Evolutionary conservation across 2,797 vertebrate genomes (phyloP).

Genomic region (Crax fasciolata): DNA sequence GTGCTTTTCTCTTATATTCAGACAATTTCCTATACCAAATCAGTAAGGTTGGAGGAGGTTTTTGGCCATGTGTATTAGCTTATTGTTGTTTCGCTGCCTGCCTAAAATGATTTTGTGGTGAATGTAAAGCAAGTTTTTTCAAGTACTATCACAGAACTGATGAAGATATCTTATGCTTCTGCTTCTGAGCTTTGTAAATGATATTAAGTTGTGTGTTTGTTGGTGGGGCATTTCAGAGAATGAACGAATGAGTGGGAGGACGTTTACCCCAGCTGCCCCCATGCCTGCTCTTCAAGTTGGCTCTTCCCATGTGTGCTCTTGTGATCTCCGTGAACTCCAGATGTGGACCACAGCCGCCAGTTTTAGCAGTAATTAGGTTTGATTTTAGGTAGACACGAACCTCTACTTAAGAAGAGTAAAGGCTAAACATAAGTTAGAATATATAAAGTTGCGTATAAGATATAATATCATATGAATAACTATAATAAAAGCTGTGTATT

Average conservation of each 20-base stretch:
- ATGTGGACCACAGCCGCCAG: neutral
- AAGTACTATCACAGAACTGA: neutral
- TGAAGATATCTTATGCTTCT: neutral
- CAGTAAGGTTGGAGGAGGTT: neutral
- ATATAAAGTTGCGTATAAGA: neutral
- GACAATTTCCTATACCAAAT: neutral
- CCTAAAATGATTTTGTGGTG: neutral
- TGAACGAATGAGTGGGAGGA: too few relatives aligned
- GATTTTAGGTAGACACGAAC: neutral
- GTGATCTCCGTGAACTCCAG: neutral
- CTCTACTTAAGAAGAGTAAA: neutral
- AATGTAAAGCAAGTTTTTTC: neutral
- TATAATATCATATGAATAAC: conserved; percentile 2
- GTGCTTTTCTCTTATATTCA: neutral
- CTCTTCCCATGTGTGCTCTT: accelerated
- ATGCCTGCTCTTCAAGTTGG: neutral
- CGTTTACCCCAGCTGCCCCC: neutral
- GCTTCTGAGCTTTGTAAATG: neutral
- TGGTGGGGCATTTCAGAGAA: neutral
- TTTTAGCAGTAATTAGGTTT: neutral
- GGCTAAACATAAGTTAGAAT: neutral
- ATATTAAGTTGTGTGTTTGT: neutral
- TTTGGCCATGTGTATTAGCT: neutral
- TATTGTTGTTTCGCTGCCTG: neutral
- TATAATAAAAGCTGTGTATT: neutral